Conservation (phyloP, 2,113 vertebrate species). For the Daubentonia madagascariensis region DNA sequence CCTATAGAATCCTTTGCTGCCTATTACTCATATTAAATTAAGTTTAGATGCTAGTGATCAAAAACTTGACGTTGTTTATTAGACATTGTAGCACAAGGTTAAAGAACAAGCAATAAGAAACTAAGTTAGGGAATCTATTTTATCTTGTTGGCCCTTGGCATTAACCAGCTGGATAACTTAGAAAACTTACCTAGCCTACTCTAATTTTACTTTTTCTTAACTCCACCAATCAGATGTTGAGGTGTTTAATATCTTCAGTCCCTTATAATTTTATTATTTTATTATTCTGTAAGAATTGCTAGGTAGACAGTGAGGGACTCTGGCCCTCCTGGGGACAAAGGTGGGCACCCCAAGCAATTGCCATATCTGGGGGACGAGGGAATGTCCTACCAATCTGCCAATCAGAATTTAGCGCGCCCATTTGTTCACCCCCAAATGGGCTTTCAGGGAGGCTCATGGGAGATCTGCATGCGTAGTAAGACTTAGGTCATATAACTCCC, state of each 20-base stretch:
- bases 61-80: conserved; percentile 40
- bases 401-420: too few relatives aligned
- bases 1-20: not conserved
- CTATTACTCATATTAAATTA: conserved; percentile 11
- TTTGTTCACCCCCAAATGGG: too few relatives aligned
- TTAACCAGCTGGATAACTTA: not conserved
- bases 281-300: not conserved
- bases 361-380: too few relatives aligned
- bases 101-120: not conserved
- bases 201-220: conserved; percentile 5
- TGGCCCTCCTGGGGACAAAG: too few relatives aligned
- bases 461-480: too few relatives aligned
- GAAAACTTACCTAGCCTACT: not conserved
- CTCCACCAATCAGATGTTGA: not conserved
- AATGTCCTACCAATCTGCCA: too few relatives aligned
- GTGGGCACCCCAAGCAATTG: too few relatives aligned
- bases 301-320: too few relatives aligned
- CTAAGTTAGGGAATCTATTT: not conserved
- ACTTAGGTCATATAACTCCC: too few relatives aligned
- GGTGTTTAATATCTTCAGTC: not conserved
- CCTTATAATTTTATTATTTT: not conserved
- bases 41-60: conserved; percentile 7
- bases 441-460: too few relatives aligned
- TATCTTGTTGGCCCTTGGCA: not conserved
- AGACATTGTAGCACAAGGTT: not conserved